These are phyloP conservation scores for Himalopsyche japonica DNA, from an alignment of 2,888 invertebrate genomes.

Conservation along the genomic window DNA sequence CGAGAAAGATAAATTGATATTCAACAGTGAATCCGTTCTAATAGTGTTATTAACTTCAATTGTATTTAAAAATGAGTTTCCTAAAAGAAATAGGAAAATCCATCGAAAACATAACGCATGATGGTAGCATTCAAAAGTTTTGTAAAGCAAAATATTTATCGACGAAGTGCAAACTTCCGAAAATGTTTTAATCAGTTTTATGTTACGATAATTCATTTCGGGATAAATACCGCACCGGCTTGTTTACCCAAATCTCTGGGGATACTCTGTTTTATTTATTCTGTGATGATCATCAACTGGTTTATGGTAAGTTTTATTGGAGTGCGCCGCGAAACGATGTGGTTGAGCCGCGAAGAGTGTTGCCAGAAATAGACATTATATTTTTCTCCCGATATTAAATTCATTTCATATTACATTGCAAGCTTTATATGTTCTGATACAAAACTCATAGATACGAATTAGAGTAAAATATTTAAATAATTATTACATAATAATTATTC, in stretches of 20 bases:
- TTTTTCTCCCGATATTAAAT: no score
- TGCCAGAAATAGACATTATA: neutral
- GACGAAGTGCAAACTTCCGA: neutral
- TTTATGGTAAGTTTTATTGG: slow-evolving; percentile 5
- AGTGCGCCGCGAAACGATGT: neutral
- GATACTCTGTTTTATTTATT: neutral
- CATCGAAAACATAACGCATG: neutral
- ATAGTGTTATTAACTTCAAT: no score
- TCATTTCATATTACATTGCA: no score
- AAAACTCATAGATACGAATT: no score
- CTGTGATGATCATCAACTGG: neutral
- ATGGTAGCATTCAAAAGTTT: neutral
- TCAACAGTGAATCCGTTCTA: no score
- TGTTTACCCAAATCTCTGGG: neutral
- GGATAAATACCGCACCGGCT: neutral
- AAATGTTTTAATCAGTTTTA: neutral
- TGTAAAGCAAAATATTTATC: neutral
- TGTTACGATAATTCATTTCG: neutral
- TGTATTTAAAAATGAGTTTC: no score
- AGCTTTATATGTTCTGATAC: no score
- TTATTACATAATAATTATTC: no score
- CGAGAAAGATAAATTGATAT: no score
- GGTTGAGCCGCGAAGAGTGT: neutral
- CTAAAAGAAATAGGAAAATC: no score
- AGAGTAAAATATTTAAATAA: no score